Evolutionary conservation across 2,888 invertebrate species (phyloP), one percentile per base, ranked within the genome.

Genomic region (Junonia oenone): DNA sequence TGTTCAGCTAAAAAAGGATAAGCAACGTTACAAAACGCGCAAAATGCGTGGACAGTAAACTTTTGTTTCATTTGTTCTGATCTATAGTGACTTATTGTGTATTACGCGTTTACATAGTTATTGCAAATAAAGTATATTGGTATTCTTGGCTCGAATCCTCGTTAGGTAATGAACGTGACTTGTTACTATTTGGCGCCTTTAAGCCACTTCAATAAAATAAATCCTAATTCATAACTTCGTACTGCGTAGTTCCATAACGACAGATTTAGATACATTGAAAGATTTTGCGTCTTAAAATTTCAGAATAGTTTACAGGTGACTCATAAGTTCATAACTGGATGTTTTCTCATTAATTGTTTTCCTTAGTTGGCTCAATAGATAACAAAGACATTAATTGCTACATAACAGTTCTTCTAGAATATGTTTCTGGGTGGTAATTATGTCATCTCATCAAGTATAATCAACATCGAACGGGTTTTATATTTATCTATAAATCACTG

Each of bases 211-310:
- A 50, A 37, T 43, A 45, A 58, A 55, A 43, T 29, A 47, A 45
- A 47, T n/a, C 40, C 13, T 27, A 29, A 47, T 29, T 47, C 31
- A 33, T 31, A 46, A 14, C 33, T 38, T 19, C 17, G 31, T 13
- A 50, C 48, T 55, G 52, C 59, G 59, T 37, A 59, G 52, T 56
- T 50, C 40, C 40, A 9, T 43, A 49, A 33, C 46, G 47, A 35
- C 46, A 26, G 29, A 9, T 37, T 46, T 33, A 38, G 40, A 43
- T 22, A 45, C 49, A 59, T 46, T 46, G 49, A 11, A 19, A 49
- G 52, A 35, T 46, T 50, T 49, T 53, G 40, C 52, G 56, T 59
- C 49, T 53, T 35, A 49, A 6, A n/a, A 27, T 9, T 13, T 19
- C 8, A 26, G 13, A 40, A 26, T 26, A 43, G 26, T 26, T 26